Conservation (phyloP, 2,888 invertebrate species). For the Drosophila paucipuncta region DNA sequence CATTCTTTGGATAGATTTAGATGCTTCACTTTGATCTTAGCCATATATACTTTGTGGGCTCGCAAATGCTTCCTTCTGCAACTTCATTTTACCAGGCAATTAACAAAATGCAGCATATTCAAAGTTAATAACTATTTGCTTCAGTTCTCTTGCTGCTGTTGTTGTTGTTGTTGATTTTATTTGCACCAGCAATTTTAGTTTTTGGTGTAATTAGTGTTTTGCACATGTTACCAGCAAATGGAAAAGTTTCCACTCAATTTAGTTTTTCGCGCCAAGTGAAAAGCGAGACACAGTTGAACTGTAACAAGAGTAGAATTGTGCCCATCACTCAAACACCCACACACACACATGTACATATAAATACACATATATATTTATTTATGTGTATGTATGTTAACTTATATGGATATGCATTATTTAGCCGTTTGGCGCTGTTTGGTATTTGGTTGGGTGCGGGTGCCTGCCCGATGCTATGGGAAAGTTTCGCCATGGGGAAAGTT, state of each 20-base stretch:
- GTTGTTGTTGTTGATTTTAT: constrained; percentile 29
- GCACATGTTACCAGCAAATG: constrained; percentile 26
- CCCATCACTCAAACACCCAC: constrained; percentile 19
- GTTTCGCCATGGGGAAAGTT: constrained; percentile 66
- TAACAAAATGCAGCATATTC: neutral
- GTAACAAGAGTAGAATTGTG: constrained; percentile 55
- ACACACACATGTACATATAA: neutral
- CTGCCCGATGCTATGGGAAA: constrained; percentile 37
- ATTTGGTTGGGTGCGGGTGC: constrained; percentile 64
- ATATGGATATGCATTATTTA: constrained; percentile 55
- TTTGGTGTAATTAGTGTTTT: constrained; percentile 60
- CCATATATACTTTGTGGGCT: neutral
- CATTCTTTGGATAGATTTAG: neutral
- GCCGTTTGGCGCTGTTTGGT: constrained; percentile 22
- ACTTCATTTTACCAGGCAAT: neutral
- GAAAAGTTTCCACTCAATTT: constrained; percentile 70
- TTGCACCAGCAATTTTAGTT: constrained; percentile 46
- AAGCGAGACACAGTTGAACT: constrained; percentile 42
- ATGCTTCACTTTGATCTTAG: neutral
- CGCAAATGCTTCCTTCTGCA: neutral
- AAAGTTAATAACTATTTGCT: constrained; percentile 10
- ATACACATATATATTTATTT: neutral
- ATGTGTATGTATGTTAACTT: neutral
- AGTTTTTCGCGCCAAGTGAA: constrained; percentile 60
- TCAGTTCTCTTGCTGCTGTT: constrained; percentile 8